phyloP scores from a whole-genome alignment of 2,113 vertebrate species.

The Phaethornis superciliosus region DNA sequence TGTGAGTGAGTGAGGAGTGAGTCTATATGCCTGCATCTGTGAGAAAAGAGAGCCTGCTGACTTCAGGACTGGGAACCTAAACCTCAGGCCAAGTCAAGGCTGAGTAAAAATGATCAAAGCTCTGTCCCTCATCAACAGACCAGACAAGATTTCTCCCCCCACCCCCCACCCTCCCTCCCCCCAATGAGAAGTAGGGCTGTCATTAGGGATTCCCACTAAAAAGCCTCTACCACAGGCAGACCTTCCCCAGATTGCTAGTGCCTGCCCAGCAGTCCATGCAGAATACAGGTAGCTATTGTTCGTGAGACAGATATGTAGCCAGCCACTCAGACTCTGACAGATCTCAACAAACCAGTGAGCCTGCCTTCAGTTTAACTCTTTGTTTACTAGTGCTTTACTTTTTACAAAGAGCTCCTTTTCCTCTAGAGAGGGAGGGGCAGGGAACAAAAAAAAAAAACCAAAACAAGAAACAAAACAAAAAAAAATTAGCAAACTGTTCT shows the following conservation, averaged over 20 bases:
- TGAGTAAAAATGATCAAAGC: constrained; percentile 81
- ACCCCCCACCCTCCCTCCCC: neutral
- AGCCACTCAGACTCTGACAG: constrained; percentile 84
- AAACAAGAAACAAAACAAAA: neutral
- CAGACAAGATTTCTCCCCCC: constrained; percentile 45
- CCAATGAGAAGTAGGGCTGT: constrained; percentile 72
- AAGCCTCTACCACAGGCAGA: constrained; percentile 74
- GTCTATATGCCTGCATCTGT: neutral
- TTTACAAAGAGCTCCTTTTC: constrained; percentile 59
- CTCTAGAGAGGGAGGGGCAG: constrained; percentile 12
- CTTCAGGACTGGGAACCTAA: constrained; percentile 74
- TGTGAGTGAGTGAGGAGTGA: neutral
- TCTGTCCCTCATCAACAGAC: constrained; percentile 75
- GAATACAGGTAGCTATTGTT: constrained; percentile 89
- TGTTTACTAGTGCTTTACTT: constrained; percentile 73
- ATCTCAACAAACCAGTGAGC: constrained; percentile 83
- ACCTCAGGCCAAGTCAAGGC: constrained; percentile 78
- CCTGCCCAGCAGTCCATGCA: constrained; percentile 80
- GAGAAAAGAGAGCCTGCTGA: constrained; percentile 54
- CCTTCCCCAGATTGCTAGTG: constrained; percentile 75
- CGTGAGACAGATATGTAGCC: constrained; percentile 84
- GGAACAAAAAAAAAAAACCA: neutral
- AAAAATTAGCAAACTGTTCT: neutral
- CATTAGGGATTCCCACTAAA: constrained; percentile 79
- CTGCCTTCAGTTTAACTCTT: constrained; percentile 83